Percentiles rank a stretch among this genome's conserved stretches.
Evolutionary conservation across 2,113 vertebrate genomes (phyloP).

Genomic region (Tympanuchus pallidicinctus): DNA sequence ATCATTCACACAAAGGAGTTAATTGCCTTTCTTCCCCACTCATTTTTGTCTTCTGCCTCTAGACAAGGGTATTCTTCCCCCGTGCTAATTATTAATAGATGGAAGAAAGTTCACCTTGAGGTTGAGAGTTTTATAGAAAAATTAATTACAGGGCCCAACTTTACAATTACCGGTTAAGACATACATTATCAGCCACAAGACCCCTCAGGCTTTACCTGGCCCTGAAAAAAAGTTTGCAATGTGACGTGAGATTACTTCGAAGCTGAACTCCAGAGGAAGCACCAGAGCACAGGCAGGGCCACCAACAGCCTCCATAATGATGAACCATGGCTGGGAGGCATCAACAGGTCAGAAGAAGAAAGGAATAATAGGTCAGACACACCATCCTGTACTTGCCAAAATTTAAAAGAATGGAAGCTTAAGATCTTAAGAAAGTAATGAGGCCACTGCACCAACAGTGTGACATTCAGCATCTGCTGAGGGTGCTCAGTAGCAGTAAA

Average conservation of each 20-base stretch:
- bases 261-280: neutral
- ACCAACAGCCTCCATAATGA: neutral
- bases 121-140: constrained; percentile 48
- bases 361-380: neutral
- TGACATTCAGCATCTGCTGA: neutral
- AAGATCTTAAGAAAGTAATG: neutral
- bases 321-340: neutral
- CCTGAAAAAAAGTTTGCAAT: neutral
- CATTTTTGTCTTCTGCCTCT: neutral
- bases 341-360: neutral
- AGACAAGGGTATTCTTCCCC: neutral
- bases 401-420: neutral
- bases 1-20: neutral
- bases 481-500: neutral
- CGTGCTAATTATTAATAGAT: constrained; percentile 42
- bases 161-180: neutral
- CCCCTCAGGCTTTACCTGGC: neutral
- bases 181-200: constrained; percentile 18
- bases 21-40: neutral
- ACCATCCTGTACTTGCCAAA: neutral
- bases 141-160: constrained; percentile 70
- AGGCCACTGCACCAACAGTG: neutral
- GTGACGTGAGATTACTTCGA: neutral
- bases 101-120: constrained; percentile 18
- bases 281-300: neutral